Percentiles rank a stretch among this genome's conserved stretches.
These are phyloP conservation scores for Premnoplex brunnescens DNA, from an alignment of 2,797 vertebrate species.

Conservation along the genomic window DNA sequence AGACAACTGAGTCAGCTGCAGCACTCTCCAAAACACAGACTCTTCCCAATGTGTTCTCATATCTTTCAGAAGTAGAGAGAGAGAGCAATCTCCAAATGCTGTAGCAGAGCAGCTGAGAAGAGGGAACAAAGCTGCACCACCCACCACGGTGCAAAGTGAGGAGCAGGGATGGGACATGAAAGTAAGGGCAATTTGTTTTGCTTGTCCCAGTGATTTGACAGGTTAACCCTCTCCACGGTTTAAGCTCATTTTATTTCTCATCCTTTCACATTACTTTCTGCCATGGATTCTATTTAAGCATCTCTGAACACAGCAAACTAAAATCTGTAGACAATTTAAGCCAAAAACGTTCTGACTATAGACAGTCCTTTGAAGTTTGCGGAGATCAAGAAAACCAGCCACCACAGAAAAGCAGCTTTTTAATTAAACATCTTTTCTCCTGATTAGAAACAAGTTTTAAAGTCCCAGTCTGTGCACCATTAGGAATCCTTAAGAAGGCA, in stretches of 20 bases:
- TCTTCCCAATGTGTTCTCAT: neutral
- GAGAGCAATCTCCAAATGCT: neutral
- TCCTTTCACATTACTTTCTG: conserved; percentile 5
- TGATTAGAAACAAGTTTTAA: neutral
- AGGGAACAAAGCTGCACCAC: neutral
- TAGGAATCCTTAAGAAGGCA: neutral
- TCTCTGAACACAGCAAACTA: conserved; percentile 12
- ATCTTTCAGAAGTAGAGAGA: neutral
- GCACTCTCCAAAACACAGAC: neutral
- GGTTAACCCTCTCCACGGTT: neutral
- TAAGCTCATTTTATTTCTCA: conserved; percentile 30
- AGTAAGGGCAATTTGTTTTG: neutral
- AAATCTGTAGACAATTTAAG: conserved; percentile 47
- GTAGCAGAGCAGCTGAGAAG: neutral
- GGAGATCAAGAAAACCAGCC: conserved; percentile 21
- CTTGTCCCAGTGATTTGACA: neutral
- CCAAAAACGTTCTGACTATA: neutral
- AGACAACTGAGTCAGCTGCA: neutral
- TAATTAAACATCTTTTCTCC: conserved; percentile 46
- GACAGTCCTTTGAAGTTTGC: conserved; percentile 49
- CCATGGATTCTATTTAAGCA: neutral
- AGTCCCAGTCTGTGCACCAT: neutral
- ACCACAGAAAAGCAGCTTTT: conserved; percentile 45
- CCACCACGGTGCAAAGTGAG: neutral
- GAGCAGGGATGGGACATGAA: neutral